Evolutionary conservation across 2,888 invertebrate genomes (phyloP), one percentile per base, ranked within the genome.

Genomic region (Acanthopleura granulata): DNA sequence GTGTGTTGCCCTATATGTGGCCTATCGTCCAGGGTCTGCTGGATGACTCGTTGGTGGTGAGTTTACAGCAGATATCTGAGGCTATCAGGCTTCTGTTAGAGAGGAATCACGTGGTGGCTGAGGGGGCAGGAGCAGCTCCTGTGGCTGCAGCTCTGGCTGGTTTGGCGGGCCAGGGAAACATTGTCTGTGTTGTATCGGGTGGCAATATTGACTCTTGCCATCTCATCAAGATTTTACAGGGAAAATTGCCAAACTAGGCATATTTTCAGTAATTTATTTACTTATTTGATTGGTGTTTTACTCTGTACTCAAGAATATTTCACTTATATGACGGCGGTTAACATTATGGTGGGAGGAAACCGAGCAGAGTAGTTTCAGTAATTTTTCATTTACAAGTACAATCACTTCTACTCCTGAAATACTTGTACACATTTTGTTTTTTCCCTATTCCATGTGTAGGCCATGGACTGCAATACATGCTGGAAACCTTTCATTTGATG

Each of bases 181-280:
- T 89, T 30, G 89, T 87, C 16, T 89, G 88, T 77, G 82, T 89
- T 12, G 78, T 89, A 27, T 88, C 89, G 9, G 89, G 89, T n/a
- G 88, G 88, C 11, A 88, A 88, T 78, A 87, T 89, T 72, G 87
- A 89, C 74, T 80, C 80, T 0, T 57, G 76, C 22, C 85, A 83
- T 77, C 76, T 89, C 30, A 78, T 83, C 29, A 74, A 78, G 18
- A 79, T 84, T 72, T 75, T 86, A 25, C 22, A 66, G 25, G 66
- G 66, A 12, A 3, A 57, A 57, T 18, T 57, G 12, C 57, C 57
- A 22, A 57, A 57, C 18, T 57, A 22, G 22, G 18, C 18, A 57
- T n/a, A n/a, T n/a, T 40, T 40, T 40, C 4, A 40, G 3, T 40
- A 6, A 40, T 40, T 40, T 40, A 40, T 40, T 40, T 40, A 40